phyloP scores from a whole-genome alignment of 2,113 vertebrate genomes.

The Acinonyx jubatus region DNA sequence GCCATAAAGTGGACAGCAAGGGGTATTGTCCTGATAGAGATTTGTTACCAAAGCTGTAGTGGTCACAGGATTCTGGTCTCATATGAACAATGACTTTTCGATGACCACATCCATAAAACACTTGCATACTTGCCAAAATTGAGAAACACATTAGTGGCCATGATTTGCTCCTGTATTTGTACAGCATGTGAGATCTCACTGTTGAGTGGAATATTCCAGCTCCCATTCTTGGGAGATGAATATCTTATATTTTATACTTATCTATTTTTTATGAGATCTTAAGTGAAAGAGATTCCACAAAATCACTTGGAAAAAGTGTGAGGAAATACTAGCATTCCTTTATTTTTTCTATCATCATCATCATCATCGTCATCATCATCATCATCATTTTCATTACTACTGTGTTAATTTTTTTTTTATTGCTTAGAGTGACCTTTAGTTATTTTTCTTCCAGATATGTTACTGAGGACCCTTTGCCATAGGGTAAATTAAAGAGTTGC shows the following conservation, averaged over 20 bases:
- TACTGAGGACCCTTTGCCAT: neutral
- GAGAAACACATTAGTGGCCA: conserved; percentile 17
- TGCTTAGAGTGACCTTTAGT: neutral
- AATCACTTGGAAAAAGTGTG: neutral
- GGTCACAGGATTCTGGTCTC: neutral
- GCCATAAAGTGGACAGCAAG: neutral
- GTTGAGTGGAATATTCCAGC: neutral
- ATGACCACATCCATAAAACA: conserved; percentile 50
- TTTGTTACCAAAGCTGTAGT: neutral
- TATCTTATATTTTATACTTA: neutral
- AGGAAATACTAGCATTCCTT: neutral
- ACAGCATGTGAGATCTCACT: neutral
- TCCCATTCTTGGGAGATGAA: neutral
- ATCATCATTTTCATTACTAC: too few species aligned
- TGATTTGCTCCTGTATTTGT: conserved; percentile 4
- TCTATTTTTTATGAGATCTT: neutral
- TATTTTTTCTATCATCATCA: neutral
- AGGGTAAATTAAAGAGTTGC: neutral
- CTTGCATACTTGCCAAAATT: conserved; percentile 10
- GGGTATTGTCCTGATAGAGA: neutral
- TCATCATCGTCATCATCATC: neutral
- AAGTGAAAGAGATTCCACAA: neutral
- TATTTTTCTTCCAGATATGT: neutral
- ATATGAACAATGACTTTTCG: conserved; percentile 16
- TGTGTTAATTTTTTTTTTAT: neutral